phyloP scores from a whole-genome alignment of 2,888 invertebrate species.

The Lithophane leautieri region DNA sequence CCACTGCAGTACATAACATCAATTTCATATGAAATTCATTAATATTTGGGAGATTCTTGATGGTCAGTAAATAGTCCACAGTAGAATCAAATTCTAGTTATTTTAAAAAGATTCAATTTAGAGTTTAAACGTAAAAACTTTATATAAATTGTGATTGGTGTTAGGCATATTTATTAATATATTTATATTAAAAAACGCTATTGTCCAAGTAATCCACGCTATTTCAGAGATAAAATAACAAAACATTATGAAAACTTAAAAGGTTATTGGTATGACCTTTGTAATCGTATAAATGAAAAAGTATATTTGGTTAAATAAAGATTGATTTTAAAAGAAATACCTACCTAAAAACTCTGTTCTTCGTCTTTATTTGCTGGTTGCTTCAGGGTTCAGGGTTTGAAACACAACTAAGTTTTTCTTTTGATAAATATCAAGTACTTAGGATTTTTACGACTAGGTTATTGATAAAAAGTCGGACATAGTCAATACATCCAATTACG shows the following conservation, averaged over 20 bases:
- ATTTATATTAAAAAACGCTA: neutral
- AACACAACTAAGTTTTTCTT: neutral
- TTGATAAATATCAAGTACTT: neutral
- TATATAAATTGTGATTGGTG: neutral
- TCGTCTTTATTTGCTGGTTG: neutral
- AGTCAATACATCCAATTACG: neutral
- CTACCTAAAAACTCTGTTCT: neutral
- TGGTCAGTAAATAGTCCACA: neutral
- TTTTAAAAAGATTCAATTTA: neutral
- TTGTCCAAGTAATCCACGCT: neutral
- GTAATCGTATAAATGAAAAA: conserved; percentile 10
- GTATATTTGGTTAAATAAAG: neutral
- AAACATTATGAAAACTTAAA: neutral
- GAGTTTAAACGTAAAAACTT: neutral
- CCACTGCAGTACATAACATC: neutral
- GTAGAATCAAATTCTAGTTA: neutral
- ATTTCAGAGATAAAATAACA: conserved; percentile 11
- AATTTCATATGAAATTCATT: neutral
- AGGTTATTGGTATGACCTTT: conserved; percentile 5
- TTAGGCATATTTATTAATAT: neutral
- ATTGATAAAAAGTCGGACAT: neutral
- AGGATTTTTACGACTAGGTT: neutral
- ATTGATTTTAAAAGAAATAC: neutral
- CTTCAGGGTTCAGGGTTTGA: neutral
- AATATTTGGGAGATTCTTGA: neutral